Evolutionary conservation across 64 coral and sea anemone species (phyloP), one percentile per base, ranked within the genome.

Genomic region (Actinia equina): DNA sequence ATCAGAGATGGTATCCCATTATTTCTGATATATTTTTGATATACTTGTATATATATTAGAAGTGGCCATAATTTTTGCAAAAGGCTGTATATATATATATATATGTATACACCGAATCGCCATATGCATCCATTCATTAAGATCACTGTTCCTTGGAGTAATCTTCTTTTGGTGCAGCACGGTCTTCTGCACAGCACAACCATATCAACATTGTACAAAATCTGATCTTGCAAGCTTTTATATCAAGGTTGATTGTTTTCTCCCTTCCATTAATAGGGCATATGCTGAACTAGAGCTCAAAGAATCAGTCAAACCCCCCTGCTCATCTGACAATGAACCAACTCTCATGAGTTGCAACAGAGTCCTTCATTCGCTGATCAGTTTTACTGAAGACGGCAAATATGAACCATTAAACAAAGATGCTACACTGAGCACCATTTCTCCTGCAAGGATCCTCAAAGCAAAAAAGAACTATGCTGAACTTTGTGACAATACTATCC

Each of bases 261-360:
- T 77, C 44, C 59, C 26, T 89, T 64, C 51, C 58, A 13, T 41
- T 44, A 43, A 18, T 49, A 98, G 95, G 83, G 84, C 83, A 12
- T 99, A 95, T 91, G 93, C 90, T 84, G 97, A 95, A 61, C 88
- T 99, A 27, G 93, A 96, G 62, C 44, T 61, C 17, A 53, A 67
- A 58, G 78, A 81, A 17, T 49, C 78, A 19, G 5, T 25, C 16
- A 81, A 44, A 49, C 2, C 43, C 44, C 2, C 11, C 78, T n/a
- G 17, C 17, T 52, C 78, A 20, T 19, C 44, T 20, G 17, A n/a
- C 1, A 14, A 52, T 3, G 20, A 17, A 81, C 14, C 78, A 78
- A 18, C 26, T 30, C 22, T 6, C 20, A 78, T 37, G 19, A 74
- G 26, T 14, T 9, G 11, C 27, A 74, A 74, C 69, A 81, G 44